Evolutionary conservation across 2,113 vertebrate genomes (phyloP).

Genomic region (Erythrolamprus reginae): DNA sequence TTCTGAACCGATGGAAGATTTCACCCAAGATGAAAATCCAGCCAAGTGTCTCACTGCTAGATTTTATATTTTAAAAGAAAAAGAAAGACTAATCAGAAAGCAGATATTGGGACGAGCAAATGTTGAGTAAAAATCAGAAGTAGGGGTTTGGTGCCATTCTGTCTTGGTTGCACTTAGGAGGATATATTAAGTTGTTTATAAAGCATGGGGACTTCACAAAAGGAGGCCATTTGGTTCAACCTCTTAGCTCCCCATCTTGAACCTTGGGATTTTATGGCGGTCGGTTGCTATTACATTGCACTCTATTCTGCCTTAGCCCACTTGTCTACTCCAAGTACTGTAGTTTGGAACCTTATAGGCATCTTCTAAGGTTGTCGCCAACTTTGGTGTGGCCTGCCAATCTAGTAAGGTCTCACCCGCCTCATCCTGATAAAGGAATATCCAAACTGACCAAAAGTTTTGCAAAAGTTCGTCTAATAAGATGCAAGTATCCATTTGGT

Average conservation of each 20-base stretch:
- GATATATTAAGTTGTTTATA: neutral
- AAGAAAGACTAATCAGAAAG: neutral
- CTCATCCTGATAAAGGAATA: neutral
- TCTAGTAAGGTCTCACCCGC: neutral
- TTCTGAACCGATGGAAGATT: neutral
- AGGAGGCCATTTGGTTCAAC: neutral
- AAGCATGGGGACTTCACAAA: neutral
- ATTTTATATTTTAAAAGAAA: neutral
- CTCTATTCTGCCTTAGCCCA: neutral
- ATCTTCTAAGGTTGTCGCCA: neutral
- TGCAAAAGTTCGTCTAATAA: neutral
- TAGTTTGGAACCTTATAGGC: neutral
- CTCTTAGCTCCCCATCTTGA: neutral
- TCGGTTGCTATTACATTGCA: neutral
- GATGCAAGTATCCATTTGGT: neutral
- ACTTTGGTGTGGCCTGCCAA: neutral
- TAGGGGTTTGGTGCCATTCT: neutral
- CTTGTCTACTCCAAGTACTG: neutral
- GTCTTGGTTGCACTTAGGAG: neutral
- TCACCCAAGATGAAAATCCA: slow-evolving; percentile 46
- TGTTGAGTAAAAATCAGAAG: neutral
- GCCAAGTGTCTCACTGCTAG: neutral
- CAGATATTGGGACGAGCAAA: neutral
- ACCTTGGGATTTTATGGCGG: neutral
- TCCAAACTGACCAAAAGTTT: neutral